Percentiles rank a stretch among this genome's conserved stretches.
phyloP scores from a whole-genome alignment of 2,113 vertebrate species.

The Athene cunicularia region DNA sequence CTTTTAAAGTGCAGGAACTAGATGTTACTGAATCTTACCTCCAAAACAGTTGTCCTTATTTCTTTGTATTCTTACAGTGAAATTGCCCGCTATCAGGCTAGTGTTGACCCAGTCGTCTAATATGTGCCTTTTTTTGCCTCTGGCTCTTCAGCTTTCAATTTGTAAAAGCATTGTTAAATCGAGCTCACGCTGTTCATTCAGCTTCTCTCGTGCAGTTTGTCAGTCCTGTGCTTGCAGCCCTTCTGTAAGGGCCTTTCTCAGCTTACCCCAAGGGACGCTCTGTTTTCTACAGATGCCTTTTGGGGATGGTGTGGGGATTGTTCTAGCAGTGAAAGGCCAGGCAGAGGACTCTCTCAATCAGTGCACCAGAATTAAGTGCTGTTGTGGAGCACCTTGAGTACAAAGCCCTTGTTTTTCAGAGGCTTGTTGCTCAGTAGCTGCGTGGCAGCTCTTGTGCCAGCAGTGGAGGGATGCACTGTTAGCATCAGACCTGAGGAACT shows the following conservation, averaged over 20 bases:
- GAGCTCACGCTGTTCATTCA: neutral
- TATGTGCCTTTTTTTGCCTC: neutral
- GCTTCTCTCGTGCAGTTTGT: neutral
- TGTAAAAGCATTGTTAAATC: constrained; percentile 12
- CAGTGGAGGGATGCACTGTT: neutral
- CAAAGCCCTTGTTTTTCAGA: neutral
- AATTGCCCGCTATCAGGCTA: neutral
- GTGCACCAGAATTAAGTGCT: neutral
- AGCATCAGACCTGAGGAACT: neutral
- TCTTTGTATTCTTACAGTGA: neutral
- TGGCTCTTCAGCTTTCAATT: neutral
- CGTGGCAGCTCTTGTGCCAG: neutral
- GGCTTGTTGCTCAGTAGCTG: neutral
- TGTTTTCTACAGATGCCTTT: neutral
- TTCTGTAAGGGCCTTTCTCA: neutral
- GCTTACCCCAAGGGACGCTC: neutral
- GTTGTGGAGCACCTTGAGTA: neutral
- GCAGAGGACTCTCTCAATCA: neutral
- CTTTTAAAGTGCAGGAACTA: neutral
- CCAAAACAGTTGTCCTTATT: neutral
- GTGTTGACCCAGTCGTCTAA: neutral
- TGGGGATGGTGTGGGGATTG: neutral
- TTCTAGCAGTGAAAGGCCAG: neutral
- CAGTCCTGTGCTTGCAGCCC: neutral
- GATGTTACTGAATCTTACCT: neutral